Evolutionary conservation across 1,140 invertebrate genomes (phyloP).

Genomic region (Hormaphis cornu): DNA sequence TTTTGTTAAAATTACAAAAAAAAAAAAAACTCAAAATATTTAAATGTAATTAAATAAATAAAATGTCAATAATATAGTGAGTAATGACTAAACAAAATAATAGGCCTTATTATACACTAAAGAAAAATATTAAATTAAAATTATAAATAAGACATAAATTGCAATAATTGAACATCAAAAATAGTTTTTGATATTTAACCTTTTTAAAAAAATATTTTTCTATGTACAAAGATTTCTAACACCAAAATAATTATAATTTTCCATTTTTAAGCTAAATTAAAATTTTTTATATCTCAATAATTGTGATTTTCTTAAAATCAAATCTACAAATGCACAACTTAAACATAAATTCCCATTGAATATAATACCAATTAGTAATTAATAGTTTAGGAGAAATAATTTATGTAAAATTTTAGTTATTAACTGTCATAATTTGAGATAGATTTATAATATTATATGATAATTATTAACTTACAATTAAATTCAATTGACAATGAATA

Average conservation of each 20-base stretch:
- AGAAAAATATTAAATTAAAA: neutral
- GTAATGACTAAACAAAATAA: neutral
- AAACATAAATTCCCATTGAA: neutral
- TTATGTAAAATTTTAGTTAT: neutral
- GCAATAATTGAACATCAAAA: neutral
- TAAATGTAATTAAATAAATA: neutral
- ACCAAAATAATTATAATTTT: neutral
- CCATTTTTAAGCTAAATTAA: neutral
- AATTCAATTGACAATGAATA: conserved; percentile 9
- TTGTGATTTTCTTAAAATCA: neutral
- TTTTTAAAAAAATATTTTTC: conserved; percentile 14
- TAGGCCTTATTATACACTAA: neutral
- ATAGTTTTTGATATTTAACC: neutral
- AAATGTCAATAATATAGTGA: neutral
- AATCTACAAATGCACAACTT: neutral
- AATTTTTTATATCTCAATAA: neutral
- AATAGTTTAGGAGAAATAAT: neutral
- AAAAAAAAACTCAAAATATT: conserved; percentile 12
- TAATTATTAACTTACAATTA: neutral
- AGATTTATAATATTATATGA: neutral
- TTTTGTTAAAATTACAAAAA: neutral
- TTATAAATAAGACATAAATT: neutral
- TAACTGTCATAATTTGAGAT: neutral
- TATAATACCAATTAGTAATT: no score
- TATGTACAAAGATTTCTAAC: conserved; percentile 5